Conservation (phyloP, 2,888 invertebrate genomes). For the Hirtodrosophila cameraria region DNA sequence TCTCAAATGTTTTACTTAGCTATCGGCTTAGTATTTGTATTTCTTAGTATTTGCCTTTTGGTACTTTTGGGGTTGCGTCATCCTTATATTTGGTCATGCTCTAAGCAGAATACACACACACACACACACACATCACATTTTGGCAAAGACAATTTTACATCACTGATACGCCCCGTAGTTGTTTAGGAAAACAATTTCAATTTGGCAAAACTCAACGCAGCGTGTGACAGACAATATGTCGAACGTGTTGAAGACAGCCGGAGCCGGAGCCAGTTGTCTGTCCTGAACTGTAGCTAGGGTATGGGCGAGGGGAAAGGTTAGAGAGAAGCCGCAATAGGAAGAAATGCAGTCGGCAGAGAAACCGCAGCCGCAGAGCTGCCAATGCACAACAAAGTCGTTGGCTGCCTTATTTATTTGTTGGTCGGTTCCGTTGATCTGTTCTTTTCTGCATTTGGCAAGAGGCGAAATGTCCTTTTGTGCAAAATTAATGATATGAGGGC, state of each 20-base stretch:
- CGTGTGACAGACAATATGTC: constrained; percentile 66
- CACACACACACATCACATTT: constrained; percentile 6
- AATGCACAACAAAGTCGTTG: constrained; percentile 67
- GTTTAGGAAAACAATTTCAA: constrained; percentile 72
- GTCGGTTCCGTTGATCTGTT: constrained; percentile 47
- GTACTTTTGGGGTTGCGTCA: not conserved
- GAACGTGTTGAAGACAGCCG: constrained; percentile 56
- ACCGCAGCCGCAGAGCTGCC: constrained; percentile 51
- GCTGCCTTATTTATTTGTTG: constrained; percentile 69
- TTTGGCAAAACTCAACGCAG: constrained; percentile 70
- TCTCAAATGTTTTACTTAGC: not conserved
- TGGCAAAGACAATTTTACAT: constrained; percentile 33
- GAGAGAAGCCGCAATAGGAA: constrained; percentile 19
- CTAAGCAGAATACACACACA: not conserved
- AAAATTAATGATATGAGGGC: constrained; percentile 72
- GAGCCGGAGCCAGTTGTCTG: not conserved
- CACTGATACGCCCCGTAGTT: constrained; percentile 45
- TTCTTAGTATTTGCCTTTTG: not conserved
- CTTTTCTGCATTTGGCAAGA: constrained; percentile 65
- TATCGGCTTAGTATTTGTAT: too few relatives aligned
- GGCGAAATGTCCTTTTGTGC: constrained; percentile 63
- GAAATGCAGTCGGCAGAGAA: constrained; percentile 31
- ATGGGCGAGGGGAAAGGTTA: constrained; percentile 16
- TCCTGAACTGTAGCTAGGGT: too few relatives aligned
- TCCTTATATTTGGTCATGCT: not conserved